A percentile compares a stretch with the other conserved stretches of the same genome.
Evolutionary conservation across 1,140 invertebrate species (phyloP).

Genomic region (Drosophila carrolli): DNA sequence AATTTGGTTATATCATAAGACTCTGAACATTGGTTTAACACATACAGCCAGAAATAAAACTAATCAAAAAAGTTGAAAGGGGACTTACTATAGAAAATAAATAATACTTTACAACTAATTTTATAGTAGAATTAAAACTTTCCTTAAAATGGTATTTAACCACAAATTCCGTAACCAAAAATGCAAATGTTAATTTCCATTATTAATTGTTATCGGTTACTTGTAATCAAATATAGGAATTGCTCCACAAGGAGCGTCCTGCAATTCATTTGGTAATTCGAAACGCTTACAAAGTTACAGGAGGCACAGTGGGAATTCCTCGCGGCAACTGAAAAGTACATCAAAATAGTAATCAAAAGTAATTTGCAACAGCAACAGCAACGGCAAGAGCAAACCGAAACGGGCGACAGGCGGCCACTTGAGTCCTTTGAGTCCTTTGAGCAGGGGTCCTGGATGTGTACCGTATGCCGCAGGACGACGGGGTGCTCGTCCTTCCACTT

Average conservation of each 20-base stretch:
- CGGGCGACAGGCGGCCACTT: conserved; percentile 21
- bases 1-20: not conserved
- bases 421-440: conserved; percentile 12
- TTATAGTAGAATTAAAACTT: too few relatives aligned
- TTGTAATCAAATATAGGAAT: conserved; percentile 64
- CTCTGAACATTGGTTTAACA: not conserved
- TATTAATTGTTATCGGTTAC: conserved; percentile 29
- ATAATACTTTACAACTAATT: too few relatives aligned
- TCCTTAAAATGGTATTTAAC: too few relatives aligned
- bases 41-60: too few relatives aligned
- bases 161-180: not conserved
- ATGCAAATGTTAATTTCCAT: conserved; percentile 4
- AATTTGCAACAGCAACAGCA: conserved; percentile 60
- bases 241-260: conserved; percentile 8
- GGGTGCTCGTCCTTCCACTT: conserved; percentile 59
- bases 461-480: conserved; percentile 64
- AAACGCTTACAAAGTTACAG: conserved; percentile 67
- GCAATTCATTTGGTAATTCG: conserved; percentile 67
- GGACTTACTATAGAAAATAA: not conserved
- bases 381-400: not conserved
- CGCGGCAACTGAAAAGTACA: conserved; percentile 65
- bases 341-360: conserved; percentile 81
- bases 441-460: conserved; percentile 22
- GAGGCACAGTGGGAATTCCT: conserved; percentile 55
- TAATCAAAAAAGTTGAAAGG: not conserved